Percentiles rank a stretch among this genome's conserved stretches.
phyloP scores from a whole-genome alignment of 2,888 invertebrate genomes.

The Folsomia manolachei region DNA sequence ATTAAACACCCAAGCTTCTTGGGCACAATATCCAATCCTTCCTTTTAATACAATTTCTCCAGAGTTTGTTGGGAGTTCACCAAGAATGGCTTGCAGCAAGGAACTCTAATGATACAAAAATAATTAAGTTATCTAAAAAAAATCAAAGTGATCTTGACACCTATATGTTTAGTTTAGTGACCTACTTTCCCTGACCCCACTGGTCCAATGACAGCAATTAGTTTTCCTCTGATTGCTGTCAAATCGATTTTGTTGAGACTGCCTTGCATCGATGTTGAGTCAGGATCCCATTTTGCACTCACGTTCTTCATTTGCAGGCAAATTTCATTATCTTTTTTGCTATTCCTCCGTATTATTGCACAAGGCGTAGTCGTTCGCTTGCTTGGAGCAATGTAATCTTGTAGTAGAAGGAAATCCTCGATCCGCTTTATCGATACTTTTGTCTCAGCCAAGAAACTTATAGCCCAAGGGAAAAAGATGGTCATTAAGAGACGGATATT shows the following conservation, averaged over 20 bases:
- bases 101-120: no score
- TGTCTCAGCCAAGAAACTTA: constrained; percentile 76
- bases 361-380: background rate
- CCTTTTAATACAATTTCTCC: constrained; percentile 67
- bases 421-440: constrained; percentile 72
- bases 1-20: constrained; percentile 53
- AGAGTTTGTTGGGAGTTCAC: constrained; percentile 65
- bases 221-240: constrained; percentile 63
- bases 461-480: constrained; percentile 83
- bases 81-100: constrained; percentile 66
- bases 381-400: background rate
- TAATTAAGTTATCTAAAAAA: background rate
- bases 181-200: constrained; percentile 51
- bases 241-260: constrained; percentile 67
- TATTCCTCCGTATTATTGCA: background rate
- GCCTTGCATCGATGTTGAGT: constrained; percentile 55
- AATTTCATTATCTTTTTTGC: constrained; percentile 1
- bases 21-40: constrained; percentile 63
- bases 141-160: background rate
- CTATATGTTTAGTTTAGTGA: no score
- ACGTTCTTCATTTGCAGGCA: constrained; percentile 34
- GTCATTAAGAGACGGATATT: constrained; percentile 78
- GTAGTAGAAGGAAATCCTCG: constrained; percentile 54
- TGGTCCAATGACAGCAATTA: constrained; percentile 54
- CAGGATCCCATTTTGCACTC: constrained; percentile 51